Evolutionary conservation across 2,888 invertebrate genomes (phyloP), one percentile per base, ranked within the genome.

Genomic region (Drosophila picticornis): DNA sequence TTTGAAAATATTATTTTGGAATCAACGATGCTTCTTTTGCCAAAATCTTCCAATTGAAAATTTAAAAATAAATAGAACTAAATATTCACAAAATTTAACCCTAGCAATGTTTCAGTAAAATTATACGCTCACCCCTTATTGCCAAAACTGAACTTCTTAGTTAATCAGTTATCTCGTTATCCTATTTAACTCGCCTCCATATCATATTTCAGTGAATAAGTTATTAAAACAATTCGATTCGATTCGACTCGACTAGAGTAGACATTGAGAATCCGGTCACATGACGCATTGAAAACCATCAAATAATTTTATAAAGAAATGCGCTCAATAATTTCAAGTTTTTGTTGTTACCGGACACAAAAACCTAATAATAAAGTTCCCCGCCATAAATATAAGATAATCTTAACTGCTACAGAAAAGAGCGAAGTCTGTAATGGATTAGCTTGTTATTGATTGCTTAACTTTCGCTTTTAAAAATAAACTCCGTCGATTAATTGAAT

Each of bases 401-500:
- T 36, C 4, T 13, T 22, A 36, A 16, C 16, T 22, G 43, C 31
- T 31, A 22, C 22, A 34, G 1, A 38, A 40, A 36, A 61, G 4
- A 25, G 16, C 36, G 29, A 70, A 56, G 36, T 22, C 13, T 43
- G 62, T 46, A 43, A 34, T 62, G n/a, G 22, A 60, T 56, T 56
- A n/a, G 32, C 52, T 46, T 51, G 16, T 52, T 56, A 52, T 63
- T 51, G 62, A 60, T 79, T 52, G 74, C 50, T n/a, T 32, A 60
- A 73, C n/a, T 86, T 72, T 59, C 56, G 29, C 46, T 46, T 51
- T 57, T 46, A 46, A 63, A 65, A 56, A 63, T 11, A 22, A 52
- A 31, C 61, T 58, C 22, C 53, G 9, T 72, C 36, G 60, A 70
- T 81, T 78, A 70, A 70, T 81, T 82, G 84, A 88, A 90, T 79